Percentiles rank a stretch among this genome's conserved stretches.
Evolutionary conservation across 92 coral and sea anemone genomes (phyloP).

Genomic region (Palythoa heliodiscus): DNA sequence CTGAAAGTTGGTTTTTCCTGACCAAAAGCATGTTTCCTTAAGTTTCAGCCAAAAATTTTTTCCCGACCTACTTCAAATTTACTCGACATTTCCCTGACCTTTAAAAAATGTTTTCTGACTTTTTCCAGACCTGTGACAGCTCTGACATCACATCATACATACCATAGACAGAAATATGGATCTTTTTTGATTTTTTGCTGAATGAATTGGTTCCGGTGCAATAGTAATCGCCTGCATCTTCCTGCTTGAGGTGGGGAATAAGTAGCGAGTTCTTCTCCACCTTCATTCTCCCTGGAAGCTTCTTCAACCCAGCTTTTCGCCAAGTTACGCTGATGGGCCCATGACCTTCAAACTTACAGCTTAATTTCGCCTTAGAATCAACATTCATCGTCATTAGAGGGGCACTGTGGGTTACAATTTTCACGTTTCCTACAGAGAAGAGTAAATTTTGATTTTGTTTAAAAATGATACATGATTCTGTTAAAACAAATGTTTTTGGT

Average conservation of each 20-base stretch:
- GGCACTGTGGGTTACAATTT: not conserved
- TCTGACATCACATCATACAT: slow-evolving; percentile 1
- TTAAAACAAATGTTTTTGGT: no score
- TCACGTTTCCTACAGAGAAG: slow-evolving; percentile 43
- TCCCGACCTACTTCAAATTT: no score
- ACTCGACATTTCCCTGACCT: no score
- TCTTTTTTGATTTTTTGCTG: slow-evolving; percentile 54
- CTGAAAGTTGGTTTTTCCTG: no score
- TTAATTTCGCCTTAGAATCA: slow-evolving; percentile 45
- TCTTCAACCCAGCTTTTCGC: slow-evolving; percentile 55
- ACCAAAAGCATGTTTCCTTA: no score
- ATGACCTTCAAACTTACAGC: slow-evolving; percentile 69
- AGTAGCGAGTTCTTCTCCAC: slow-evolving; percentile 24
- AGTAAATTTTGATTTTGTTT: not conserved
- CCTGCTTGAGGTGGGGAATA: slow-evolving; percentile 47
- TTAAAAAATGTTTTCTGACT: no score
- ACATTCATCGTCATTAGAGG: slow-evolving; percentile 28
- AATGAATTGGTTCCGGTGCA: slow-evolving; percentile 77
- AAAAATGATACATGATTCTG: no score
- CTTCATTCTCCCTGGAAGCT: slow-evolving; percentile 37
- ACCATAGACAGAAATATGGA: slow-evolving; percentile 78
- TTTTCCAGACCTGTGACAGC: no score
- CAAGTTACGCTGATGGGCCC: slow-evolving; percentile 61
- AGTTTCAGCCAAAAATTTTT: no score
- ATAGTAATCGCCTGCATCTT: slow-evolving; percentile 74